Evolutionary conservation across 2,888 invertebrate genomes (phyloP).

Genomic region (Parthenolecanium corni): DNA sequence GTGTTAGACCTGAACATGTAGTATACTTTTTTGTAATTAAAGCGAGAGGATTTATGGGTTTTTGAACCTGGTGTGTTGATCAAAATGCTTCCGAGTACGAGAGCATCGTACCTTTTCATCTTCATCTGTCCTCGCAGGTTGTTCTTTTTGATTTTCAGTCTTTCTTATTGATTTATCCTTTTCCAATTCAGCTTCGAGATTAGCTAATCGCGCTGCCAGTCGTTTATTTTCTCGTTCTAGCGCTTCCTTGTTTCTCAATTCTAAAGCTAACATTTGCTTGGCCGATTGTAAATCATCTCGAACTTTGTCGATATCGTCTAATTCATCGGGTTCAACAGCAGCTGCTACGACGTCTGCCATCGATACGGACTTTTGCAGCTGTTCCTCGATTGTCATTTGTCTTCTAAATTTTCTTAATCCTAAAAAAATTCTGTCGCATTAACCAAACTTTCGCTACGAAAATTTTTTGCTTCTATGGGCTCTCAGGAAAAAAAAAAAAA

Average conservation of each 20-base stretch:
- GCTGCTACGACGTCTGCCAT: slow-evolving; percentile 45
- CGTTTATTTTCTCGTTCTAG: slow-evolving; percentile 76
- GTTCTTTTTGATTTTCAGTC: slow-evolving; percentile 29
- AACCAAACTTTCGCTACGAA: too few species aligned
- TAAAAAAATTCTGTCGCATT: slow-evolving; percentile 30
- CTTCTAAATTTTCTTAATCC: slow-evolving; percentile 68
- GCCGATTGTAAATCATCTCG: slow-evolving; percentile 84
- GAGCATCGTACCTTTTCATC: slow-evolving; percentile 33
- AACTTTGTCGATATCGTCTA: slow-evolving; percentile 79
- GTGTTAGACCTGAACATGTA: too few species aligned
- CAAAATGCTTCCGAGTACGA: too few species aligned
- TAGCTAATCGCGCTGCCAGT: slow-evolving; percentile 62
- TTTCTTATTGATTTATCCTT: slow-evolving; percentile 43
- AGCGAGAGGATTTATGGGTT: too few species aligned
- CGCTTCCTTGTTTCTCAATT: slow-evolving; percentile 73
- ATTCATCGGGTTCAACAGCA: slow-evolving; percentile 60
- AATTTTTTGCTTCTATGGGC: too few species aligned
- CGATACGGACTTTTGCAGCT: slow-evolving; percentile 70
- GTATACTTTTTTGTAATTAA: too few species aligned
- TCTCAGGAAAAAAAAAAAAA: too few species aligned
- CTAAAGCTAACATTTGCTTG: slow-evolving; percentile 78
- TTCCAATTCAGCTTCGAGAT: slow-evolving; percentile 69
- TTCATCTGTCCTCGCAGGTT: slow-evolving; percentile 33
- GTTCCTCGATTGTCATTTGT: slow-evolving; percentile 82
- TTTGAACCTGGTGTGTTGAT: too few species aligned